Base-by-base conservation (phyloP, 2,888 invertebrate species). In the Synergus umbraculus region DNA sequence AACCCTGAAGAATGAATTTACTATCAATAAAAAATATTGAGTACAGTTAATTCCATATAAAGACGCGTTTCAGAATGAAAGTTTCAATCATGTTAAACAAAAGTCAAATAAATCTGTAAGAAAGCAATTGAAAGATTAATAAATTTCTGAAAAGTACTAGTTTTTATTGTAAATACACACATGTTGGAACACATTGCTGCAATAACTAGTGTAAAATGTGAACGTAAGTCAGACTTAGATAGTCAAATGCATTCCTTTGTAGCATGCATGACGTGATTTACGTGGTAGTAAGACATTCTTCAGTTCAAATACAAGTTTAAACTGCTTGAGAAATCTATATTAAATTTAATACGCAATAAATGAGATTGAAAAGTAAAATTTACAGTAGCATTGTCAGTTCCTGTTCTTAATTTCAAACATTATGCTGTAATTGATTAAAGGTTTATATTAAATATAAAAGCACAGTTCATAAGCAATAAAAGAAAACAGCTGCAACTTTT, bases 221-320 rank as follows among this genome's bases (percentile, higher is more conserved):
- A 18, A 44, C 44, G 67, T 67, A 44, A 67, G 18, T 44, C 44
- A 67, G 46, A 44, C n/a, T 46, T n/a, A 18, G 44, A 67, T 67
- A 67, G 67, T 22, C 66, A 67, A 67, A 67, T 46, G 44, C 18
- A 67, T 67, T 44, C 67, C 43, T 67, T 12, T 22, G n/a, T 44
- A 46, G 12, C 22, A 44, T 46, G 37, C 13, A 64, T 8, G 64
- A 29, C 37, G 29, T 64, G 67, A 67, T 67, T 67, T 67, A 67
- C 22, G 22, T 67, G 44, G 67, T 67, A 67, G 44, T 67, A 67
- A 46, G 44, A 67, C 44, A 46, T 67, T 67, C 67, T 44, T 43
- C 44, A 44, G 44, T 46, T 44, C 44, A 67, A 18, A 44, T 44
- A 67, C 18, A n/a, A 66, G 43, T 66, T 43, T 10, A 43, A 43